Evolutionary conservation across 2,888 invertebrate genomes (phyloP).

Genomic region (Limnephilus rhombicus): DNA sequence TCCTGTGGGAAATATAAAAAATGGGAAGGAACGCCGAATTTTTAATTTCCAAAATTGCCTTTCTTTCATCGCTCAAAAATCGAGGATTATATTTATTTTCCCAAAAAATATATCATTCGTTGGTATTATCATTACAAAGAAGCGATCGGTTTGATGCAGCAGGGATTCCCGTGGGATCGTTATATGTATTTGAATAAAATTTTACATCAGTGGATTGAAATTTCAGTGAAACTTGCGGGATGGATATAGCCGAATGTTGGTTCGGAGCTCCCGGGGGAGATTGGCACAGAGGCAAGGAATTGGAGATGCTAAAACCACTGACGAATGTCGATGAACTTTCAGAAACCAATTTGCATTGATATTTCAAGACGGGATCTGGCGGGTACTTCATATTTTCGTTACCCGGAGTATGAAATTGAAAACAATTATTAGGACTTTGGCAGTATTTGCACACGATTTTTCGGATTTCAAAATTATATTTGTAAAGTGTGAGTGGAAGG

Average conservation of each 20-base stretch:
- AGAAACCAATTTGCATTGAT: constrained; percentile 46
- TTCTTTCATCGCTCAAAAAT: constrained; percentile 25
- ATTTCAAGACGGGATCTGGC: background rate
- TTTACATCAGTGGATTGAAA: constrained; percentile 63
- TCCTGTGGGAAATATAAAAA: background rate
- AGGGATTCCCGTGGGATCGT: constrained; percentile 51
- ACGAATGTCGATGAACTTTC: constrained; percentile 61
- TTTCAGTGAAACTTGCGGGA: constrained; percentile 60
- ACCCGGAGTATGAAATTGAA: background rate
- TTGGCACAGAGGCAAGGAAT: background rate
- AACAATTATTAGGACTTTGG: background rate
- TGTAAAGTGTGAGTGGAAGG: background rate
- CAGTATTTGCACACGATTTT: background rate
- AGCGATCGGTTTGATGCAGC: constrained; percentile 46
- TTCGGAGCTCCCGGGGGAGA: constrained; percentile 46
- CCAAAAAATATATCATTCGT: constrained; percentile 8
- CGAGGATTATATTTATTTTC: background rate
- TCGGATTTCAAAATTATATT: background rate
- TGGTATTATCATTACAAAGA: constrained; percentile 38
- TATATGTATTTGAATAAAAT: constrained; percentile 59
- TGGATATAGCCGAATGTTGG: constrained; percentile 50
- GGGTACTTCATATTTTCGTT: constrained; percentile 20
- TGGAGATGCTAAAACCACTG: constrained; percentile 52
- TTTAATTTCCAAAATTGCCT: background rate
- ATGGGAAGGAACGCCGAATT: background rate